Base-by-base conservation (phyloP, 2,113 vertebrate species). In the Podarcis cretensis region DNA sequence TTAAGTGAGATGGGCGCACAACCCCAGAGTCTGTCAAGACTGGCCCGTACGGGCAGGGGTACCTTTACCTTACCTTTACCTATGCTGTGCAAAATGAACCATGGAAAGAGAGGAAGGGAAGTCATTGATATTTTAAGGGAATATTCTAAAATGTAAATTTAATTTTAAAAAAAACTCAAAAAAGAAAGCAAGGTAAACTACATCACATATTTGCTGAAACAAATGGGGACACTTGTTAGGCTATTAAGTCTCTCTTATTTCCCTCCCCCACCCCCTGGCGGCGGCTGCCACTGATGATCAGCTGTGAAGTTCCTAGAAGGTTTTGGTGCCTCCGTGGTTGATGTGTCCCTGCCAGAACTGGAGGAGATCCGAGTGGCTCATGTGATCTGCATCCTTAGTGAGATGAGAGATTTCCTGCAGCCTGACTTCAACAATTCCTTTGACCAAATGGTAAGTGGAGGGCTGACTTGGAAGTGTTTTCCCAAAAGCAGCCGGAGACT, bases 351-450 rank as follows among this genome's bases (percentile, higher is more conserved):
- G 77, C 95, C 95, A 76, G 96, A 96, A 88, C 81, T 95, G 83
- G 95, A 96, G 57, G 95, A 96, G 86, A n/a, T 40, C 0, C 85
- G n/a, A 71, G 83, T 94, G 68, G 95, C 95, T 6, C 95, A 96
- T 0, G 25, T 21, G 5, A 88, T 96, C 88, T 94, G 92, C 87
- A 95, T 96, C 88, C 93, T 96, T 32, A 93, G 94, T 65, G 96
- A 96, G 88, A 95, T 96, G 93, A 94, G 94, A 57, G 93, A 96
- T 77, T 95, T 95, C 81, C 65, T 96, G 81, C 91, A 96, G 25
- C 85, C 95, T 20, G 95, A 96, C 85, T 96, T 95, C 92, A 94
- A 95, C 84, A 92, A 94, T 69, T 90, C 95, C 37, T 96, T 94
- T 89, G 66, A 94, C 10, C 89, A 95, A 54, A 94, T 96, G 95